phyloP scores from a whole-genome alignment of 2,888 invertebrate genomes.

The Saturnia pavonia region DNA sequence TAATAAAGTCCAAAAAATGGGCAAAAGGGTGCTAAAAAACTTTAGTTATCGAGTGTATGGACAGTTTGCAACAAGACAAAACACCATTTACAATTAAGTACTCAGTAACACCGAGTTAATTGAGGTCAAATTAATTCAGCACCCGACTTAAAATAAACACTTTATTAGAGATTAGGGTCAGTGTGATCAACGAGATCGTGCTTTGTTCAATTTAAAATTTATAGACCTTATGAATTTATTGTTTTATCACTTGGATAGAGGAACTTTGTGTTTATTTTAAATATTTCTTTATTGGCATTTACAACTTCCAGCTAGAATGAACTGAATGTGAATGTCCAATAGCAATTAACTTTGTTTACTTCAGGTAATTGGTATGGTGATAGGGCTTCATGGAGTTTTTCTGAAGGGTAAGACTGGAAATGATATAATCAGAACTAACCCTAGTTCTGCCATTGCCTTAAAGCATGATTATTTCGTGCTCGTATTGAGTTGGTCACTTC shows the following conservation, averaged over 20 bases:
- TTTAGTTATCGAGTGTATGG: not conserved
- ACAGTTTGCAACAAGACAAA: not conserved
- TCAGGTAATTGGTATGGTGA: not conserved
- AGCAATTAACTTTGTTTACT: not conserved
- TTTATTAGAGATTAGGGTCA: constrained; percentile 42
- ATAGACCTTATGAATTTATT: constrained; percentile 11
- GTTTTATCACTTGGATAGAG: not conserved
- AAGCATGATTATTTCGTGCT: no score
- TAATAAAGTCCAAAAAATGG: not conserved
- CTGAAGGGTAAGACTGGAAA: not conserved
- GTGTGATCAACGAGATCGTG: constrained; percentile 22
- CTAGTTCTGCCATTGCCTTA: no score
- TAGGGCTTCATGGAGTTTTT: not conserved
- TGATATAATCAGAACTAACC: not conserved
- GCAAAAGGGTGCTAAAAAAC: no score
- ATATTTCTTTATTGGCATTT: not conserved
- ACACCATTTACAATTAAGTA: constrained; percentile 15
- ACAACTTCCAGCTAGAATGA: not conserved
- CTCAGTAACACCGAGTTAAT: constrained; percentile 34
- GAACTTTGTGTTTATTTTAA: not conserved
- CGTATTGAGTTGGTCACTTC: no score
- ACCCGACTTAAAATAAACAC: constrained; percentile 47
- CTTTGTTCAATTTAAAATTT: constrained; percentile 22
- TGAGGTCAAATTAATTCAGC: constrained; percentile 50
- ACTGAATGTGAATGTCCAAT: not conserved